Percentiles rank a stretch among this genome's conserved stretches.
These are phyloP conservation scores for Okapia johnstoni DNA, from an alignment of 2,113 vertebrate species.

Conservation along the genomic window DNA sequence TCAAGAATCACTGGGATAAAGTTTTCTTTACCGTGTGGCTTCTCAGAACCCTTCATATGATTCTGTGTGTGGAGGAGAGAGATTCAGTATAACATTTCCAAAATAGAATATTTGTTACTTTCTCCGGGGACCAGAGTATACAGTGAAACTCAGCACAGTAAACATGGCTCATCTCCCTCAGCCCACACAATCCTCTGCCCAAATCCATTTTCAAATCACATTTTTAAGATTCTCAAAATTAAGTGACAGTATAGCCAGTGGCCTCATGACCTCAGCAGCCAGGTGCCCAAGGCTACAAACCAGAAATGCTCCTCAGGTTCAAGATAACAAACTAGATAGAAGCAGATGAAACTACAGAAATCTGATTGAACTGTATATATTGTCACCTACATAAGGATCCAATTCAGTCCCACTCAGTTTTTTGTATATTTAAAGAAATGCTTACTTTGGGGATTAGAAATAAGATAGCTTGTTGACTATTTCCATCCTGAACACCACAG, in stretches of 20 bases:
- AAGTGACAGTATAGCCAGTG: background rate
- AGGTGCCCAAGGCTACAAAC: conserved; percentile 15
- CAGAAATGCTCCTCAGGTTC: conserved; percentile 17
- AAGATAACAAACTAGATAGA: background rate
- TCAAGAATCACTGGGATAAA: background rate
- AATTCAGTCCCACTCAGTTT: background rate
- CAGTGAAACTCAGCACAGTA: background rate
- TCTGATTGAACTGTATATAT: background rate
- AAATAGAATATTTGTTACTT: background rate
- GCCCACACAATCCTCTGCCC: background rate
- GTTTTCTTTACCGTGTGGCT: background rate
- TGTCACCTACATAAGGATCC: background rate
- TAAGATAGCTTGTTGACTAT: background rate
- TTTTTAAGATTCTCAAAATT: conserved; percentile 37
- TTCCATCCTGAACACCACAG: background rate
- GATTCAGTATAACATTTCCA: background rate
- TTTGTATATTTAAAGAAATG: conserved; percentile 22
- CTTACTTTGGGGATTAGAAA: conserved; percentile 41
- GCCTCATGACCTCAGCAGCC: conserved; percentile 30
- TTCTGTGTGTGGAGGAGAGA: background rate
- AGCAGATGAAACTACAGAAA: background rate
- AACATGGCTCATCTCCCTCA: background rate
- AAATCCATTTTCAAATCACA: conserved; percentile 52
- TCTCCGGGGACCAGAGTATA: background rate
- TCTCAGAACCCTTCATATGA: background rate